These are phyloP conservation scores for Taenaris catops DNA, from an alignment of 2,888 invertebrate species.

Conservation along the genomic window DNA sequence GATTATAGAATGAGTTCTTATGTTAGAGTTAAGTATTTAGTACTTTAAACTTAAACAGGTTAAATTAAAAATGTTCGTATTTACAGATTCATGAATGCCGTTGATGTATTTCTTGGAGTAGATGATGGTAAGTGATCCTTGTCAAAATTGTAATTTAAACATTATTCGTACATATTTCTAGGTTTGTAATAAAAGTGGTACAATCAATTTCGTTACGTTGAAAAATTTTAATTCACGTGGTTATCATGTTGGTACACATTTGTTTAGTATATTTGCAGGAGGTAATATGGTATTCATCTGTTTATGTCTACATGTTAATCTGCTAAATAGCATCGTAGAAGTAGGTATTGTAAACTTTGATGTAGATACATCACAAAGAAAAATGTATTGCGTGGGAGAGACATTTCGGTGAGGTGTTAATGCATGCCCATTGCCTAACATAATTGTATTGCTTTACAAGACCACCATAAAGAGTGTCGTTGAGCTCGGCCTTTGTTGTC, in stretches of 20 bases:
- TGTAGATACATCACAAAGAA: conserved; percentile 54
- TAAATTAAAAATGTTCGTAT: conserved; percentile 46
- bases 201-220: too few species aligned
- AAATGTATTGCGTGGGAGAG: conserved; percentile 59
- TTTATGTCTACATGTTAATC: too few species aligned
- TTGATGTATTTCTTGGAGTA: conserved; percentile 59
- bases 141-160: too few species aligned
- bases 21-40: too few species aligned
- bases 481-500: conserved; percentile 48
- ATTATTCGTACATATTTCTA: too few species aligned
- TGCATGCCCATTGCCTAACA: conserved; percentile 72
- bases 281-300: too few species aligned
- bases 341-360: conserved; percentile 28
- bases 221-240: too few species aligned
- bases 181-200: too few species aligned
- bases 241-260: too few species aligned
- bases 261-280: too few species aligned
- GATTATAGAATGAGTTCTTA: too few species aligned
- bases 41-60: too few species aligned
- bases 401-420: conserved; percentile 66
- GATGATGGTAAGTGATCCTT: conserved; percentile 58
- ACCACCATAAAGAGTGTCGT: conserved; percentile 58
- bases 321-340: conserved; percentile 17
- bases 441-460: conserved; percentile 73
- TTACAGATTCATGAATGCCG: conserved; percentile 64